These are phyloP conservation scores for Saturnia pavonia DNA, from an alignment of 2,888 invertebrate genomes.

Conservation along the genomic window DNA sequence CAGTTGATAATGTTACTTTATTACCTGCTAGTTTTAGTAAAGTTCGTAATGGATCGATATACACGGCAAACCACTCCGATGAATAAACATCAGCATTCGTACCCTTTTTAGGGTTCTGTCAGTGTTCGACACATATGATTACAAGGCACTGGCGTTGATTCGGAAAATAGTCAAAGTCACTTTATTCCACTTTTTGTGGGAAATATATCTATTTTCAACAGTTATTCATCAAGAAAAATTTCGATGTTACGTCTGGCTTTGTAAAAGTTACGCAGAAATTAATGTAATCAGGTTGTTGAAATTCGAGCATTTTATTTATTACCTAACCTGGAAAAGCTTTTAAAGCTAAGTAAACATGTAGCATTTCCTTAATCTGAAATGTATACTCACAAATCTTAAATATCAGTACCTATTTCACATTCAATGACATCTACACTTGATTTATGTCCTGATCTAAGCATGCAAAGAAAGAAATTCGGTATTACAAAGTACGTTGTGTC, in stretches of 20 bases:
- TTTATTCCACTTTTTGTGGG: background rate
- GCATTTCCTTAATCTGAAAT: background rate
- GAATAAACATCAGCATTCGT: conserved; percentile 30
- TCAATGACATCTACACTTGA: conserved; percentile 24
- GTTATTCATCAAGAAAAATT: background rate
- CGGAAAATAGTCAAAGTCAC: background rate
- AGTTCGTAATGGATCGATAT: conserved; percentile 35
- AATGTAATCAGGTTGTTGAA: background rate
- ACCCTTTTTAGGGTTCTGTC: conserved; percentile 25
- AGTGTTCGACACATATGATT: conserved; percentile 24
- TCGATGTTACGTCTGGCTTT: background rate
- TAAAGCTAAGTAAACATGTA: background rate
- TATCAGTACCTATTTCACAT: background rate
- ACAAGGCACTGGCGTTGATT: background rate
- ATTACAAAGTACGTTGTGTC: background rate
- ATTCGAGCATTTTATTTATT: background rate
- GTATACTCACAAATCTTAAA: background rate
- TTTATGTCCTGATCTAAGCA: conserved; percentile 26
- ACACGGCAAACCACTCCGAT: conserved; percentile 29
- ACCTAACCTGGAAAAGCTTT: background rate
- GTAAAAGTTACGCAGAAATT: background rate
- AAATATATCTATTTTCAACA: background rate
- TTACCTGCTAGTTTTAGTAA: conserved; percentile 24
- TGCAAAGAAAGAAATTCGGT: conserved; percentile 16
- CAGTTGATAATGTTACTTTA: background rate